Base-by-base conservation (phyloP, 2,113 vertebrate species). In the Acrocephalus arundinaceus region DNA sequence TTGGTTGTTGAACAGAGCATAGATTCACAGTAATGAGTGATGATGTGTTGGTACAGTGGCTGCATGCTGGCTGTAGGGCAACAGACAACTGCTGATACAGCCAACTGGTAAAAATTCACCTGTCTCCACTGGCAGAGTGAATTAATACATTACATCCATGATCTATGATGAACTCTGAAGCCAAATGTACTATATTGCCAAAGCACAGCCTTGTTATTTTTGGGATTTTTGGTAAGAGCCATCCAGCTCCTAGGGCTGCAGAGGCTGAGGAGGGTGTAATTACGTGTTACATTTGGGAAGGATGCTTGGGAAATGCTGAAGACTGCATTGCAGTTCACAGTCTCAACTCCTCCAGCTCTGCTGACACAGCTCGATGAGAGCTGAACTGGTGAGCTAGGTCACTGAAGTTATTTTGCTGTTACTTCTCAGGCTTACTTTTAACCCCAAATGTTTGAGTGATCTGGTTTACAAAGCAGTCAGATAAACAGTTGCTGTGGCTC, bases 321-420 rank as follows among this genome's bases (percentile, higher is more conserved):
- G 61, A 58, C 93, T 95, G 93, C 89, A 85, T 63, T 96, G 89
- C 87, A 95, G 91, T 16, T 94, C 35, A 3, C 46, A 2, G 0
- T 89, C 77, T 73, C 68, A 54, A 25, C 91, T 92, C 63, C 83
- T 74, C 58, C 46, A 62, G 89, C 58, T 70, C 68, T 91, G 93
- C 91, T 95, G 91, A 95, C 87, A 48, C 80, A 91, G 95, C 89
- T 87, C 16, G 0, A 23, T 51, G 57, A 92, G 83, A 88, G 89
- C 75, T 80, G 88, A 90, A 86, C 85, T 86, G 31, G 49, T 21
- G 33, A 93, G 91, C 61, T 58, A 16, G 84, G 73, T 91, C 80
- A 84, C 76, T 51, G 57, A 46, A 74, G 65, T 89, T 81, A 74
- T 84, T 91, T 74, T 62, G 23, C 93, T 71, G 43, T 78, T 71